Conservation (phyloP, 2,888 invertebrate genomes). For the Hemistola chrysoprasaria region DNA sequence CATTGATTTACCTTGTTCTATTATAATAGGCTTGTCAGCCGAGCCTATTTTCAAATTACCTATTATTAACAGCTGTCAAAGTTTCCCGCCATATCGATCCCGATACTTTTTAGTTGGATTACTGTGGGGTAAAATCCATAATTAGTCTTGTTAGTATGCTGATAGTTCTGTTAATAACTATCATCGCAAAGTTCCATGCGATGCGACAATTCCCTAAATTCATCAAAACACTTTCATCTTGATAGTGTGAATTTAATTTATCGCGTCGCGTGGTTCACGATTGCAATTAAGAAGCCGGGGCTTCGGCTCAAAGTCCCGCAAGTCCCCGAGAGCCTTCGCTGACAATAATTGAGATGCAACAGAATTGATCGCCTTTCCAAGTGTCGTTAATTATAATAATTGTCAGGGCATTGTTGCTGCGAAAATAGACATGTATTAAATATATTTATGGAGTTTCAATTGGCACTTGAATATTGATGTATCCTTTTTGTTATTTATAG, state of each 20-base stretch:
- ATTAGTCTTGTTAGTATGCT: no score
- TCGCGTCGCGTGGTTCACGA: constrained; percentile 24
- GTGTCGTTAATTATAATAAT: constrained; percentile 36
- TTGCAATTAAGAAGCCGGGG: constrained; percentile 34
- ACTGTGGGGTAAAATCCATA: not conserved
- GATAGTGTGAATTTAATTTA: constrained; percentile 32
- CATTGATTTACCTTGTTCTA: not conserved
- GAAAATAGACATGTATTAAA: constrained; percentile 24
- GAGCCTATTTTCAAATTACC: constrained; percentile 5
- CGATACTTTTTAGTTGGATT: not conserved
- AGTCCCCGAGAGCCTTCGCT: constrained; percentile 27
- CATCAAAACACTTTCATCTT: constrained; percentile 31
- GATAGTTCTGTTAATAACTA: no score
- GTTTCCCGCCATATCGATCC: constrained; percentile 18
- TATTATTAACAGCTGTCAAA: constrained; percentile 23
- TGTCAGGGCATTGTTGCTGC: constrained; percentile 32
- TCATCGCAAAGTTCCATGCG: no score
- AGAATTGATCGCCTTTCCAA: constrained; percentile 41
- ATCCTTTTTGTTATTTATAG: no score
- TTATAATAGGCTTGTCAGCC: constrained; percentile 1
- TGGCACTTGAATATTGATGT: no score
- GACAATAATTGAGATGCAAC: constrained; percentile 40
- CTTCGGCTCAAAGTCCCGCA: constrained; percentile 25
- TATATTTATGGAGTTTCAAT: no score
- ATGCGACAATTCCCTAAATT: no score